Evolutionary conservation across 2,888 invertebrate genomes (phyloP).

Genomic region (Anagyrus pseudococci): DNA sequence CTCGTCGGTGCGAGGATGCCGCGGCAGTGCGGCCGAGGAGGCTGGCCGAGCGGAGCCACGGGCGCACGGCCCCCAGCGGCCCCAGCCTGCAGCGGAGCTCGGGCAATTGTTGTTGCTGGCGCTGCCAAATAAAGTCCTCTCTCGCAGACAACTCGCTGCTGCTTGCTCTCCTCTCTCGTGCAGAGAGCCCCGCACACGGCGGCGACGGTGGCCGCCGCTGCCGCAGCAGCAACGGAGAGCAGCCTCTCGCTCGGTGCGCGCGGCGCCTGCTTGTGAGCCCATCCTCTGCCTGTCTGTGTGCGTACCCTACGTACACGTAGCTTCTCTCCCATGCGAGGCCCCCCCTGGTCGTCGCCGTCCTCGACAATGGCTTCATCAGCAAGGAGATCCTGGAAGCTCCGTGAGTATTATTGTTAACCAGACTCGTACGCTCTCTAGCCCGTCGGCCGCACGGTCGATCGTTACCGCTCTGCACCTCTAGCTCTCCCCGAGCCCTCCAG

Average conservation of each 20-base stretch:
- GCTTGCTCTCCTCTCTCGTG: slow-evolving; percentile 39
- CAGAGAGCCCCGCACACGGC: slow-evolving; percentile 43
- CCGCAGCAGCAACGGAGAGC: neutral
- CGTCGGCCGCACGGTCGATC: neutral
- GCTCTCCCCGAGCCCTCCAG: neutral
- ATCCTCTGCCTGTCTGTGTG: neutral
- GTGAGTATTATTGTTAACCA: slow-evolving; percentile 66
- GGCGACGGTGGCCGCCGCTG: slow-evolving; percentile 7
- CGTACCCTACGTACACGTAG: neutral
- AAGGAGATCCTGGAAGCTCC: slow-evolving; percentile 83
- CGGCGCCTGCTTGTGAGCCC: neutral
- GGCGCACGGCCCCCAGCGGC: neutral
- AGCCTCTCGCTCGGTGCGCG: neutral
- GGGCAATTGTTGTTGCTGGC: neutral
- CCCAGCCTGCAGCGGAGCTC: neutral
- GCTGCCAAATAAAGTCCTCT: neutral
- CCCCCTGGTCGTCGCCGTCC: neutral
- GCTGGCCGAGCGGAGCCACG: neutral
- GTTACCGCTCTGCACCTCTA: neutral
- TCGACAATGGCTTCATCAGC: slow-evolving; percentile 62
- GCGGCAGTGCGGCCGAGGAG: neutral
- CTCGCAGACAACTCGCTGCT: neutral
- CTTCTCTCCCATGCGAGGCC: slow-evolving; percentile 10
- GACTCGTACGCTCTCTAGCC: neutral
- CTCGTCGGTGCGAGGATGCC: neutral